Percentiles rank a stretch among this genome's conserved stretches.
phyloP scores from a whole-genome alignment of 2,797 vertebrate genomes.

The Sebastes melanostomus region DNA sequence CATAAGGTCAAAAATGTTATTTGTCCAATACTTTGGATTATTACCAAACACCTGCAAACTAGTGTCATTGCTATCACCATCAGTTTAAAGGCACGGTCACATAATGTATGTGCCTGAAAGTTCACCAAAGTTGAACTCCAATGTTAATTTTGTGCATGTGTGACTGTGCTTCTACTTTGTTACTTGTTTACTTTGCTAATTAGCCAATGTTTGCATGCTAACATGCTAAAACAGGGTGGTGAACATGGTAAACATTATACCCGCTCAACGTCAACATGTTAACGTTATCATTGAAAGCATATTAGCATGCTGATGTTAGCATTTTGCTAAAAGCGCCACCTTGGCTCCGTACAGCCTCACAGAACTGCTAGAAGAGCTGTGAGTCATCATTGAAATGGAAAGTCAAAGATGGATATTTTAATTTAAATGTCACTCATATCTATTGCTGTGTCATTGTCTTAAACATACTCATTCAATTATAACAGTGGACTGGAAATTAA shows the following conservation, averaged over 20 bases:
- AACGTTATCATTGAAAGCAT: too few relatives aligned
- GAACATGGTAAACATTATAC: background rate
- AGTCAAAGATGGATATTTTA: background rate
- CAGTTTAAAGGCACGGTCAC: too few relatives aligned
- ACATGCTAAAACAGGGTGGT: background rate
- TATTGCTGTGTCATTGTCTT: background rate
- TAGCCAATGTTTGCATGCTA: background rate
- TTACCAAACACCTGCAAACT: too few relatives aligned
- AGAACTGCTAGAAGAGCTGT: too few relatives aligned
- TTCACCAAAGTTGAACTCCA: too few relatives aligned
- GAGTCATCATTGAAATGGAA: background rate
- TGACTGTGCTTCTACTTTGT: too few relatives aligned
- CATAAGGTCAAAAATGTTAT: too few relatives aligned
- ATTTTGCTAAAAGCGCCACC: background rate
- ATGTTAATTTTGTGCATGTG: too few relatives aligned
- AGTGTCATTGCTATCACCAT: too few relatives aligned
- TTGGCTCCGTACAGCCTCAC: too few relatives aligned
- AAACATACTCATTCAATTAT: background rate
- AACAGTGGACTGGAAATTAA: rapidly evolving
- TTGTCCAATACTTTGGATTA: too few relatives aligned
- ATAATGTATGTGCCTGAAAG: rapidly evolving
- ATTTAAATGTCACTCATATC: conserved; percentile 4
- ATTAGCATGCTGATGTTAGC: background rate
- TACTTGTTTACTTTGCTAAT: background rate
- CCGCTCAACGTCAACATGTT: rapidly evolving